Evolutionary conservation across 2,113 vertebrate species (phyloP), one percentile per base, ranked within the genome.

Genomic region (Struthidea cinerea): DNA sequence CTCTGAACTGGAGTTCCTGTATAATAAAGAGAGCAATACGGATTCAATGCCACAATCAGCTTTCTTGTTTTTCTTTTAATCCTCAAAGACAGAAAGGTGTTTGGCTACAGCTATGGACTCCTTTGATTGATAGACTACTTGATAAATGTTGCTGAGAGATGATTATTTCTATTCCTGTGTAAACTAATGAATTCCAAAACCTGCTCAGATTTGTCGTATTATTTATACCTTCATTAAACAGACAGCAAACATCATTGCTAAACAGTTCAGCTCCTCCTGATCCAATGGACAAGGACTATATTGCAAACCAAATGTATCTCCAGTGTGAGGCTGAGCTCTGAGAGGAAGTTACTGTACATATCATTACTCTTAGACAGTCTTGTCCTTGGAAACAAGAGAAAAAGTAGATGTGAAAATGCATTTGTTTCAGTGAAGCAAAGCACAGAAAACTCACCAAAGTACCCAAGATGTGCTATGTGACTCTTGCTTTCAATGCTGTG

Each of bases 151-250:
- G 44, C 68, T n/a, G 59, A 89, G 61, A 92, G 47, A 70, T 87
- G 46, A 91, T 80, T 92, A 94, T 95, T 95, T 89, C 57, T 93
- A 24, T 53, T 90, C 55, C 61, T 65, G 2, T 52, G 16, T 65
- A 64, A 90, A 87, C 17, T 42, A 89, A 89, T 81, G 64, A 63
- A 92, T 93, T 80, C 70, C 89, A 79, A 94, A 96, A 41, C 33
- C 35, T 20, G 75, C 96, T 96, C 63, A 81, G 64, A 83, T 92
- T 79, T 89, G 90, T 37, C 75, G 53, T 19, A 41, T 71, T 79
- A 90, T 69, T 89, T 90, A 71, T 27, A 79, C 16, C 21, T 94
- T 75, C 90, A 93, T 88, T 82, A 79, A 84, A 61, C 30, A 84
- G 92, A 91, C 14, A 56, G 77, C 30, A 94, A 85, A 93, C 67